Percentiles rank a stretch among this genome's conserved stretches.
phyloP scores from a whole-genome alignment of 2,888 invertebrate species.

The Sphinx pinastri region DNA sequence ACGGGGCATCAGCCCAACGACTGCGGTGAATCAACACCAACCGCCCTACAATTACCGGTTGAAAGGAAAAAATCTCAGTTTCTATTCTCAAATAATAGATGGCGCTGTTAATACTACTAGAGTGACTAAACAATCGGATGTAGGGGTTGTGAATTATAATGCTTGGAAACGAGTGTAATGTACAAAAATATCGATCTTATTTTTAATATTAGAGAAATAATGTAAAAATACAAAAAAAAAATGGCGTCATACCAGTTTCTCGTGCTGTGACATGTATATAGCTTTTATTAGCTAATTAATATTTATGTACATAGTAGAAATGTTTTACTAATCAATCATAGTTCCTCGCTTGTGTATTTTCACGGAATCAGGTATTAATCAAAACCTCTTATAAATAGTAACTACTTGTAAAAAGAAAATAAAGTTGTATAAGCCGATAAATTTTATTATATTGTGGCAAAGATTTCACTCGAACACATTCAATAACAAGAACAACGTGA shows the following conservation, averaged over 20 bases:
- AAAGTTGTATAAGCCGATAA: background rate
- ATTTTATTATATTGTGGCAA: background rate
- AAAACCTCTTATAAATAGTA: background rate
- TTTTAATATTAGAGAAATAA: background rate
- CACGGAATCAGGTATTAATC: background rate
- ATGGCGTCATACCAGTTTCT: constrained; percentile 59
- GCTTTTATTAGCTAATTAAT: constrained; percentile 41
- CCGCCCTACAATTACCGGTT: constrained; percentile 40
- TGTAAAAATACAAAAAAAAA: constrained; percentile 34
- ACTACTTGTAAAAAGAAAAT: background rate
- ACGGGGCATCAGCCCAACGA: constrained; percentile 59
- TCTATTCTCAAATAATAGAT: background rate
- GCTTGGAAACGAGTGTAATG: background rate
- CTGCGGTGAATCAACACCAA: constrained; percentile 58
- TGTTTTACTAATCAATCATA: background rate
- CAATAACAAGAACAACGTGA: background rate
- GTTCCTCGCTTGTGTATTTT: constrained; percentile 1
- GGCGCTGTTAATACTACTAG: background rate
- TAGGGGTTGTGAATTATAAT: background rate
- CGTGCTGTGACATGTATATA: constrained; percentile 59
- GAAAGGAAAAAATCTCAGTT: constrained; percentile 30
- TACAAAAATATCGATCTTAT: constrained; percentile 12
- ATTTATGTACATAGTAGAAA: constrained; percentile 6
- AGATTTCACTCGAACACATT: background rate
- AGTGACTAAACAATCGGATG: background rate